phyloP scores from a whole-genome alignment of 2,113 vertebrate genomes.

The Apus apus region DNA sequence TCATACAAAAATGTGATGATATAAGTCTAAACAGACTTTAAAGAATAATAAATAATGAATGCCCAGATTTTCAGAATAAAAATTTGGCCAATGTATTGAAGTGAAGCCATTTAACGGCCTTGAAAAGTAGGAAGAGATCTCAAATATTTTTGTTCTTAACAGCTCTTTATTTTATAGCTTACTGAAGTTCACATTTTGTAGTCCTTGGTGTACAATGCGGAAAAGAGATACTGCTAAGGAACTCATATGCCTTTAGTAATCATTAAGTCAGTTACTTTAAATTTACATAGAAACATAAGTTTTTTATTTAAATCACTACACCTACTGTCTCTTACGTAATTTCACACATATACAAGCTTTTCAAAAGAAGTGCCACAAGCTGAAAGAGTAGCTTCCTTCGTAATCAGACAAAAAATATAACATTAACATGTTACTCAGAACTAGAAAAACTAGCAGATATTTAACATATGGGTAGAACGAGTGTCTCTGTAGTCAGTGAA shows the following conservation, averaged over 20 bases:
- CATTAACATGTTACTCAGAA: background rate
- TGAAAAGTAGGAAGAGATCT: background rate
- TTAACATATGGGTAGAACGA: slow-evolving; percentile 55
- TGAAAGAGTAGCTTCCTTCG: slow-evolving; percentile 43
- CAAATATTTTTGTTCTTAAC: background rate
- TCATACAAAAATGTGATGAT: background rate
- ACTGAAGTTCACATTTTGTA: background rate
- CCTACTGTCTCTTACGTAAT: slow-evolving; percentile 27
- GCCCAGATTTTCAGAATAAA: background rate
- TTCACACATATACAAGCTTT: slow-evolving; percentile 49
- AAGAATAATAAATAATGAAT: background rate
- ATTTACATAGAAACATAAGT: slow-evolving; percentile 39
- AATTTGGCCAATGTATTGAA: background rate
- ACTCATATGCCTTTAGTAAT: background rate
- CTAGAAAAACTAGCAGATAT: slow-evolving; percentile 56
- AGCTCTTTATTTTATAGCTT: background rate
- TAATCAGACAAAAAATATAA: slow-evolving; percentile 42
- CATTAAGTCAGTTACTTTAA: slow-evolving; percentile 5
- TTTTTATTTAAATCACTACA: slow-evolving; percentile 34
- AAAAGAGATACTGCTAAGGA: background rate
- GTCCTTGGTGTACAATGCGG: background rate
- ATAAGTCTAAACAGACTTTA: background rate
- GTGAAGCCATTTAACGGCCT: background rate
- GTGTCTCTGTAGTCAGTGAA: slow-evolving; percentile 23
- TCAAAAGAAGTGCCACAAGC: slow-evolving; percentile 49